Evolutionary conservation across 2,113 vertebrate species (phyloP).

Genomic region (Pantherophis guttatus): DNA sequence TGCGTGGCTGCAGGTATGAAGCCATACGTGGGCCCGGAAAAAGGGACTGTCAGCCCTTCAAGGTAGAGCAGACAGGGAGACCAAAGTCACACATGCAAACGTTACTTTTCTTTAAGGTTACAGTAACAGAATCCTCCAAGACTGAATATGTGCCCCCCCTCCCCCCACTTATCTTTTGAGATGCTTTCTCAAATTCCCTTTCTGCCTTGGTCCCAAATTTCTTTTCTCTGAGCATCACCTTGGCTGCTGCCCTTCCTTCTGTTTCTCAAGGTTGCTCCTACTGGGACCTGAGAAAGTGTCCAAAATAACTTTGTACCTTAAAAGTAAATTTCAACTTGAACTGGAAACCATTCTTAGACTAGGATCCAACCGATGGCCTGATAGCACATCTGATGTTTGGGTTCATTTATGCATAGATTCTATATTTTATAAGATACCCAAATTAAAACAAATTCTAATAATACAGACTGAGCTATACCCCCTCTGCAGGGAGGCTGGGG

Average conservation of each 20-base stretch:
- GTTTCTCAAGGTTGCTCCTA: neutral
- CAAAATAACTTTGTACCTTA: neutral
- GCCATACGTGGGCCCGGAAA: neutral
- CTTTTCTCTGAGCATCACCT: neutral
- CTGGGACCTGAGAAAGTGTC: neutral
- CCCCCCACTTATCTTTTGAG: neutral
- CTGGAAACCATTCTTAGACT: neutral
- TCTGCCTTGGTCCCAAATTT: neutral
- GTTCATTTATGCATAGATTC: neutral
- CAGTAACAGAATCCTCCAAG: neutral
- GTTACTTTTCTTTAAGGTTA: neutral
- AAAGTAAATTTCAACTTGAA: neutral
- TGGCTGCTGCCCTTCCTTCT: neutral
- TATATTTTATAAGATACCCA: neutral
- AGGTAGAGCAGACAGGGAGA: neutral
- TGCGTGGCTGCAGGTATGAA: neutral
- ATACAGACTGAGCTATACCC: neutral
- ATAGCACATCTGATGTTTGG: neutral
- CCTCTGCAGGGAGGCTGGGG: neutral
- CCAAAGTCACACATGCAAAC: neutral
- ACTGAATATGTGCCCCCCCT: neutral
- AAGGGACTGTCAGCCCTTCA: neutral
- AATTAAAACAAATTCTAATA: neutral
- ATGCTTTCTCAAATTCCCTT: neutral
- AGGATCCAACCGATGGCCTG: neutral